These are phyloP conservation scores for Drosophila monieri DNA, from an alignment of 2,888 invertebrate genomes.

Conservation along the genomic window DNA sequence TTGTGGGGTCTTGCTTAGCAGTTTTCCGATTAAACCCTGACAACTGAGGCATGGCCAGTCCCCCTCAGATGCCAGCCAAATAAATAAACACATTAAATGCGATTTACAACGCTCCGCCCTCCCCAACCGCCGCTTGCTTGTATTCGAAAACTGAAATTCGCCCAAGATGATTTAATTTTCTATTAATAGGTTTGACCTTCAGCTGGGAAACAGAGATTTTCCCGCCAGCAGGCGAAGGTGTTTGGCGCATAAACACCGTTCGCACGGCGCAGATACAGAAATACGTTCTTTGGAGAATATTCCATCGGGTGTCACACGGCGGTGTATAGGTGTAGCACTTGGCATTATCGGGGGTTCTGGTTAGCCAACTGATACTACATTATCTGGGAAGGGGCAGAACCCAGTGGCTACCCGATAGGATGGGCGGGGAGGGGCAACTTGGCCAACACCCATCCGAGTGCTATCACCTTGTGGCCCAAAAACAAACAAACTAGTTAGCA, in stretches of 20 bases:
- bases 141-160: conserved; percentile 71
- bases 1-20: no score
- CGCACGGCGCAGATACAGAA: conserved; percentile 15
- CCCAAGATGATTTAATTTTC: conserved; percentile 78
- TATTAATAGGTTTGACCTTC: conserved; percentile 78
- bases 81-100: conserved; percentile 64
- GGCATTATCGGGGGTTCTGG: conserved; percentile 26
- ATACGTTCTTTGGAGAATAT: conserved; percentile 36
- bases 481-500: conserved; percentile 56
- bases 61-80: conserved; percentile 36
- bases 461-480: conserved; percentile 48
- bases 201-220: conserved; percentile 54
- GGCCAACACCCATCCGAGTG: conserved; percentile 27
- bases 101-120: conserved; percentile 49
- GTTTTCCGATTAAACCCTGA: not conserved
- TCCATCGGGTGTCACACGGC: conserved; percentile 12
- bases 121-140: conserved; percentile 6
- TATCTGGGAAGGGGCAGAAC: conserved; percentile 54
- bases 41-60: conserved; percentile 43
- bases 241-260: conserved; percentile 49
- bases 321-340: conserved; percentile 24
- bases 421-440: conserved; percentile 6
- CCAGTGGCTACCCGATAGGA: not conserved
- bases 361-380: conserved; percentile 48
- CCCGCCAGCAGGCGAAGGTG: conserved; percentile 65